Percentiles rank a stretch among this genome's conserved stretches.
These are phyloP conservation scores for Gobio gobio DNA, from an alignment of 2,113 vertebrate species.

Conservation along the genomic window DNA sequence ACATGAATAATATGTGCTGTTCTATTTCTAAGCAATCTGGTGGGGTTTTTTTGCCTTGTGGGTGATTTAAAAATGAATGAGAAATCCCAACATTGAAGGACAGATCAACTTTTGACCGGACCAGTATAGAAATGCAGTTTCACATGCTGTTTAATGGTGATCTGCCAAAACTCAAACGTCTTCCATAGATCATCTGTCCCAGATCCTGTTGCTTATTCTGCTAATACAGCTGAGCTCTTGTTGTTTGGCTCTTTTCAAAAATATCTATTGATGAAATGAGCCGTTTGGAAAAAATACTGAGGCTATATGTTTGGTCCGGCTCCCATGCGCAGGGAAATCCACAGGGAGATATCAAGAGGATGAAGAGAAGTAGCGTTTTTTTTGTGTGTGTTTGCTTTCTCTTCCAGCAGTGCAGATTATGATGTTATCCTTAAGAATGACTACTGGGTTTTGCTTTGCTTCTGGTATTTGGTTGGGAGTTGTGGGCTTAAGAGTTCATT, in stretches of 20 bases:
- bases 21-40: background rate
- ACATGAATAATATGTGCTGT: background rate
- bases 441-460: constrained; percentile 17
- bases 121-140: background rate
- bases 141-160: background rate
- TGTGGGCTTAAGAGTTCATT: constrained; percentile 14
- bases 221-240: constrained; percentile 49
- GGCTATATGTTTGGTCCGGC: constrained; percentile 50
- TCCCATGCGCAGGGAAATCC: background rate
- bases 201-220: constrained; percentile 10
- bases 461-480: background rate
- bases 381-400: background rate
- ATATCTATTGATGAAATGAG: constrained; percentile 39
- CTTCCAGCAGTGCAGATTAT: constrained; percentile 2
- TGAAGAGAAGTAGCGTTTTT: background rate
- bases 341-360: background rate
- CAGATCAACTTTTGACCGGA: background rate
- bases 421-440: background rate
- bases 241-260: constrained; percentile 31
- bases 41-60: background rate
- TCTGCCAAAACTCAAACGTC: background rate
- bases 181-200: background rate
- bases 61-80: background rate
- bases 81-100: background rate
- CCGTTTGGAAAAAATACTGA: background rate